Base-by-base conservation (phyloP, 1,140 invertebrate genomes). In the Whitmania pigra region DNA sequence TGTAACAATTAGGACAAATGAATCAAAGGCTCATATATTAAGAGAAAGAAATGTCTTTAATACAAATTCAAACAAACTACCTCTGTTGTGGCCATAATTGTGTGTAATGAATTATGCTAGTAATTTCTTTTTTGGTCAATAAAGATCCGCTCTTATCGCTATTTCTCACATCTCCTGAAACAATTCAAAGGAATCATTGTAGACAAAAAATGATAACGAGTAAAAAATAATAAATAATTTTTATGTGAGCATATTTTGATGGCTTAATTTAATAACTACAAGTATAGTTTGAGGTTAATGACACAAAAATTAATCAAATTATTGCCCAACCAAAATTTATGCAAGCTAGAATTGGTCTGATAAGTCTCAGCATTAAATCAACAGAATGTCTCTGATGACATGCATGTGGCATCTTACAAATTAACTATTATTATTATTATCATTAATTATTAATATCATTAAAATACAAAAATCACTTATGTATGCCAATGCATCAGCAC, bases 61-160 rank as follows among this genome's bases (percentile, higher is more conserved):
- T 1, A n/a, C 18, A 13, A 63, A 63, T 25, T 57, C 9, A 6
- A 63, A 4, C 9, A 31, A 63, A 63, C 5, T 66, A 74, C 72
- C 84, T 87, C 86, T 87, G 86, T 82, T 89, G 88, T 71, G 87
- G 86, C 88, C 88, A 89, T 43, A 86, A 84, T 76, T 87, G 84
- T 75, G 88, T 86, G 79, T 88, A 89, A 73, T 85, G 84, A 75
- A 88, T 84, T 71, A 88, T 86, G 71, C 84, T 85, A 78, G 88
- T 85, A 69, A 89, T 85, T 81, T 89, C 88, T 76, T 84, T 85
- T 78, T 83, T 80, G 74, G 75, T 78, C 72, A 83, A 76, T 54
- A 77, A 78, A 69, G 77, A 76, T 54, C 79, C 78, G 71, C 75
- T 75, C 71, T 77, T 76, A 71, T 76, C 73, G 29, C 78, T 77